phyloP scores from a whole-genome alignment of 2,113 vertebrate species.

The Rhabdornis inornatus region DNA sequence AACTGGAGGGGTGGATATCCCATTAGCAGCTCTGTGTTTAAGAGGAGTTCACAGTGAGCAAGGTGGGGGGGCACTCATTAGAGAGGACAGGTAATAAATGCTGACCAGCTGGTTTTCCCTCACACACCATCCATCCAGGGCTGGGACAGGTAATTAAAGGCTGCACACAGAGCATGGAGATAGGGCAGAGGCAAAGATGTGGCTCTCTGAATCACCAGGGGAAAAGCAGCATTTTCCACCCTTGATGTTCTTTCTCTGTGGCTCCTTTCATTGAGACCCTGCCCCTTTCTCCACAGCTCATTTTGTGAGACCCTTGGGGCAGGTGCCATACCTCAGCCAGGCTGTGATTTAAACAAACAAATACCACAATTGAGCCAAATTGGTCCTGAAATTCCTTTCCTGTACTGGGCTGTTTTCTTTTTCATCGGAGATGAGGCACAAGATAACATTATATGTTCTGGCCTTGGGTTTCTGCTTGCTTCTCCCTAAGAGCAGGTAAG shows the following conservation, averaged over 20 bases:
- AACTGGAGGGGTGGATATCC: neutral
- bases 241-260: neutral
- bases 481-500: neutral
- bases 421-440: neutral
- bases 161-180: neutral
- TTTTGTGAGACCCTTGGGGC: neutral
- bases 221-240: neutral
- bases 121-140: neutral
- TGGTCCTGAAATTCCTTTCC: neutral
- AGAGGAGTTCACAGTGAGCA: neutral
- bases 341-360: neutral
- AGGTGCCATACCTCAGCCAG: neutral
- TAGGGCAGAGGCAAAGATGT: neutral
- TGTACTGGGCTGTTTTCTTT: neutral
- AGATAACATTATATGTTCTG: neutral
- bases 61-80: neutral
- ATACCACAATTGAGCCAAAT: neutral
- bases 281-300: neutral
- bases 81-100: neutral
- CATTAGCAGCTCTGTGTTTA: neutral
- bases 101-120: neutral
- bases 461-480: neutral
- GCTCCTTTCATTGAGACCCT: neutral
- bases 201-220: neutral
- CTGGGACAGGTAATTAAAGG: neutral